Conservation (phyloP, 2,797 vertebrate genomes). For the Petrocephalus sullivani region DNA sequence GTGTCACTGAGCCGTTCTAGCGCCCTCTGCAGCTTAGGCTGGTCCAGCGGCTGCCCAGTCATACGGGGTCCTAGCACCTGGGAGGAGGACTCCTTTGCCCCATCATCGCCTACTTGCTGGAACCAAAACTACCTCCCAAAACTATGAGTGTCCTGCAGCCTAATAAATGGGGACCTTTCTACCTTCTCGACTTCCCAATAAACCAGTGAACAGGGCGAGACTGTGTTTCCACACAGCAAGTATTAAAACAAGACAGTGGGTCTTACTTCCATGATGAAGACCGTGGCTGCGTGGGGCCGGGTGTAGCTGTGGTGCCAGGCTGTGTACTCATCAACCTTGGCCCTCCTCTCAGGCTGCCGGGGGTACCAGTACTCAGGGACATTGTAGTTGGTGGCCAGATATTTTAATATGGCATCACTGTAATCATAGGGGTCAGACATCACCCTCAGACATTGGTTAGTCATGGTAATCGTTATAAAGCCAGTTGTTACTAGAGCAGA, state of each 20-base stretch:
- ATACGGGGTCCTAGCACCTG: slow-evolving; percentile 56
- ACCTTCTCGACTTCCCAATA: neutral
- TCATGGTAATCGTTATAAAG: neutral
- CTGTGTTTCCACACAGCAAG: neutral
- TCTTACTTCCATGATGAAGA: slow-evolving; percentile 58
- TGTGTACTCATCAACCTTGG: slow-evolving; percentile 62
- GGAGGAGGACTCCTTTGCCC: neutral
- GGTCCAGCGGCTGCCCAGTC: slow-evolving; percentile 40
- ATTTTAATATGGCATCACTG: slow-evolving; percentile 68
- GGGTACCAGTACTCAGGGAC: slow-evolving; percentile 67
- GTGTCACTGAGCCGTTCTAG: slow-evolving; percentile 51
- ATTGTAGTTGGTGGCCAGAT: slow-evolving; percentile 47
- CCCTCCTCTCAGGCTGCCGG: slow-evolving; percentile 48
- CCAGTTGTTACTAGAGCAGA: neutral
- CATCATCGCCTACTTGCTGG: neutral
- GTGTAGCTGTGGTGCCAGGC: slow-evolving; percentile 68
- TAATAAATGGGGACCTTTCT: neutral
- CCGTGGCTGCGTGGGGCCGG: slow-evolving; percentile 48
- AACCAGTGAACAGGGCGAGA: neutral
- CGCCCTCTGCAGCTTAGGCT: slow-evolving; percentile 42
- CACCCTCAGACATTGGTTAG: neutral
- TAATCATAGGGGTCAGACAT: neutral
- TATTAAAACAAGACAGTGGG: neutral
- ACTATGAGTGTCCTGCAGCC: neutral
- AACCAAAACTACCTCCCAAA: neutral